These are phyloP conservation scores for Sporophila hypoxantha DNA, from an alignment of 2,113 vertebrate genomes.

Conservation along the genomic window DNA sequence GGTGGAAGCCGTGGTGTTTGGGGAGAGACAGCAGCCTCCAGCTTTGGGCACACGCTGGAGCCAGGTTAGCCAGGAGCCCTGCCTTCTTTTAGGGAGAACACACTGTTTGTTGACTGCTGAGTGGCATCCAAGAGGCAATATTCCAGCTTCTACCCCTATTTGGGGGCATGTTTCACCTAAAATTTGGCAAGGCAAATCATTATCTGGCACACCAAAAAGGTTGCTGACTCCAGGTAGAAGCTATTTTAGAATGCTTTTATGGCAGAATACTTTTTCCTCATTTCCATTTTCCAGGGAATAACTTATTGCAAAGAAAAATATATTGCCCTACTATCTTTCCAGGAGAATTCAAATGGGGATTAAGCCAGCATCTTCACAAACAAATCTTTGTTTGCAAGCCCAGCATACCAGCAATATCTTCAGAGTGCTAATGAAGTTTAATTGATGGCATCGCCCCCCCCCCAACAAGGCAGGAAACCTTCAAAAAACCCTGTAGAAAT, in stretches of 20 bases:
- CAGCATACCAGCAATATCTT: neutral
- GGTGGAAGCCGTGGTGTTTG: neutral
- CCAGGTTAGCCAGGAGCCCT: neutral
- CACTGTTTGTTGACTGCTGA: neutral
- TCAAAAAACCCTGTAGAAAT: neutral
- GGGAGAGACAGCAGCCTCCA: neutral
- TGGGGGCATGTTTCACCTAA: neutral
- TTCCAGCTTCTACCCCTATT: neutral
- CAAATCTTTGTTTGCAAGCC: neutral
- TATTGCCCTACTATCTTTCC: neutral
- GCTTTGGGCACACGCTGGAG: accelerated
- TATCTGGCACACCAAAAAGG: neutral
- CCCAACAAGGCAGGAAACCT: neutral
- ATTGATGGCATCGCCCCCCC: neutral
- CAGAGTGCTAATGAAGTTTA: neutral
- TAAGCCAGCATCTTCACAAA: neutral
- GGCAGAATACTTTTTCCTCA: neutral
- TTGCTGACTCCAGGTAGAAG: neutral
- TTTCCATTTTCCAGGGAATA: neutral
- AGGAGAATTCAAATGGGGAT: neutral
- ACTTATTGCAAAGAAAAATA: neutral
- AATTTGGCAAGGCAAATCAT: neutral
- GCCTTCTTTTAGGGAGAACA: neutral
- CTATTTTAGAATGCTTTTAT: neutral
- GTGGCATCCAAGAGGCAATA: neutral